Conservation (phyloP, 1,140 invertebrate species). For the Drosophila ambigua region DNA sequence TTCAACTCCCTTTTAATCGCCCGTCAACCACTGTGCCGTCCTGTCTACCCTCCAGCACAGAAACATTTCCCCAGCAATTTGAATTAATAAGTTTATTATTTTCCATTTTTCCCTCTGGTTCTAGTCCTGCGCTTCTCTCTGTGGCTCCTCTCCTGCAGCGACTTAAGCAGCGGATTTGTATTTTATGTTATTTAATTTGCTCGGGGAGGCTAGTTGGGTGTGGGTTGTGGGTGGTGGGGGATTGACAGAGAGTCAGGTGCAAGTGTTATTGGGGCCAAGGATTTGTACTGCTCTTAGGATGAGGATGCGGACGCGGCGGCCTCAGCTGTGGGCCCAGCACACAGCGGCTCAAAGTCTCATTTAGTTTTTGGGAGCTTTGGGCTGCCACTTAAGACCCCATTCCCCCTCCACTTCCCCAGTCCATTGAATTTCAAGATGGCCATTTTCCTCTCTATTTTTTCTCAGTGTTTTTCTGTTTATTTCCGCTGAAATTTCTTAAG, state of each 20-base stretch:
- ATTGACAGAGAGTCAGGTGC: slow-evolving; percentile 8
- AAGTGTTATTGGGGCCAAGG: slow-evolving; percentile 30
- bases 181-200: slow-evolving; percentile 76
- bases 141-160: slow-evolving; percentile 2
- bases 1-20: too few relatives aligned
- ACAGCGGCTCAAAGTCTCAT: slow-evolving; percentile 69
- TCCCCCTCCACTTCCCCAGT: neutral
- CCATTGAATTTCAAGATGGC: slow-evolving; percentile 5
- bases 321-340: slow-evolving; percentile 57
- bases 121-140: neutral
- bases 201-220: neutral
- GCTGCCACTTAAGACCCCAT: slow-evolving; percentile 8
- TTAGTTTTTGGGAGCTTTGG: slow-evolving; percentile 46
- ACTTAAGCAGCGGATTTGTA: slow-evolving; percentile 61
- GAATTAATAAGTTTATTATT: slow-evolving; percentile 77
- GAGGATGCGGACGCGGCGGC: slow-evolving; percentile 2
- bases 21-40: slow-evolving; percentile 9
- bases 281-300: slow-evolving; percentile 26
- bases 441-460: slow-evolving; percentile 50
- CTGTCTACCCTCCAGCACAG: neutral
- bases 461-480: slow-evolving; percentile 13
- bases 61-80: slow-evolving; percentile 40
- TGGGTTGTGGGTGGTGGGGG: neutral
- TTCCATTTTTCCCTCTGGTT: slow-evolving; percentile 49
- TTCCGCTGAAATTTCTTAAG: slow-evolving; percentile 46